Percentiles rank a stretch among this genome's conserved stretches.
Evolutionary conservation across 2,888 invertebrate species (phyloP).

Genomic region (Drosophila cracens): DNA sequence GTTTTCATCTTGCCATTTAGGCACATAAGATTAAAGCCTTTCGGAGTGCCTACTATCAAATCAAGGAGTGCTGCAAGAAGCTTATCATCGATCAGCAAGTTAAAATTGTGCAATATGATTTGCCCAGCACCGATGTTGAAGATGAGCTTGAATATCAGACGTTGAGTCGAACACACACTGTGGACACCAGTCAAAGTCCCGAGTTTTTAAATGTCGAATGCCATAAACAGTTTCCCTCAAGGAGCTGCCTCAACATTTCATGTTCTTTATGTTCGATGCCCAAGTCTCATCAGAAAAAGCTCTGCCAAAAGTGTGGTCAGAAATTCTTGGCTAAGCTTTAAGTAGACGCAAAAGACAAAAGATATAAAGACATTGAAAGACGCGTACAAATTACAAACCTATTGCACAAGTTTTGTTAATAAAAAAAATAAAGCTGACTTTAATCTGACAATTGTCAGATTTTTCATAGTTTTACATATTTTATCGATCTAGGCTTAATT

Average conservation of each 20-base stretch:
- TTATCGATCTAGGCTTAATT: slow-evolving; percentile 29
- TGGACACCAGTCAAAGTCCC: background rate
- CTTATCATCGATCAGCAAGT: slow-evolving; percentile 64
- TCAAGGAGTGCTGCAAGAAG: slow-evolving; percentile 68
- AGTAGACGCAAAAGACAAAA: slow-evolving; percentile 2
- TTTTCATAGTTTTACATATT: background rate
- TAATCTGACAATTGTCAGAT: slow-evolving; percentile 43
- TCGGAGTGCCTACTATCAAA: slow-evolving; percentile 66
- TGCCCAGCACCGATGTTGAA: slow-evolving; percentile 67
- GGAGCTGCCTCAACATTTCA: background rate
- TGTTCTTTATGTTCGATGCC: slow-evolving; percentile 6
- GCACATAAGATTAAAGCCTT: slow-evolving; percentile 60
- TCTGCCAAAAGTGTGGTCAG: slow-evolving; percentile 57
- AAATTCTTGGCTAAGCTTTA: slow-evolving; percentile 84
- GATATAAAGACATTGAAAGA: background rate
- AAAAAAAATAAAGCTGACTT: slow-evolving; percentile 21
- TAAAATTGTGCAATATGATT: slow-evolving; percentile 56
- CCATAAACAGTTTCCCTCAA: background rate
- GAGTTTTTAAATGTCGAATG: background rate
- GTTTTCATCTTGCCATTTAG: slow-evolving; percentile 15
- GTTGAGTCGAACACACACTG: background rate
- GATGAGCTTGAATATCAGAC: background rate
- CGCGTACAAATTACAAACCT: background rate
- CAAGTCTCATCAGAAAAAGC: slow-evolving; percentile 22
- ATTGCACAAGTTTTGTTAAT: slow-evolving; percentile 17